Base-by-base conservation (phyloP, 2,888 invertebrate genomes). In the Laspeyria flexula region DNA sequence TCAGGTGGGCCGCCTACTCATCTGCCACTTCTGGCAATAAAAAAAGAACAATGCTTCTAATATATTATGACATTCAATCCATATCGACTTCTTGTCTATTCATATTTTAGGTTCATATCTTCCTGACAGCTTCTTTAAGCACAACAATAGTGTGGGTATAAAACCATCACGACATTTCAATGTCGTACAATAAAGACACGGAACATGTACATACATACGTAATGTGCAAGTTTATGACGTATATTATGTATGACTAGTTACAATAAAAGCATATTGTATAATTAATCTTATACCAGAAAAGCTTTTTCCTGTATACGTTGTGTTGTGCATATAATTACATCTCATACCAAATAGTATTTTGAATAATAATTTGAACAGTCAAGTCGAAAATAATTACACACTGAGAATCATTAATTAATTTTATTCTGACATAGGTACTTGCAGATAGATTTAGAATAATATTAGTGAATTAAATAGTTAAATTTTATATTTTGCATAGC, bases 101-200 rank as follows among this genome's bases (percentile, higher is more conserved):
- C 30, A 45, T 39, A 45, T 30, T 31, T 13, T 34, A 23, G 25
- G 33, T 42, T 31, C 31, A 12, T 27, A 5, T 31, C 16, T 31
- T 13, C 13, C 45, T 43, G 15, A 35, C 33, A 45, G 12, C 9
- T 40, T 7, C 7, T 38, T 51, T 58, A 40, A 55, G 35, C 27
- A 34, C 23, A 21, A 16, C 34, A 6, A 10, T 15, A 39, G 29
- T 55, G 60, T 60, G 52, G 52, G 54, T 25, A 55, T 49, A 47
- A 37, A 59, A 52, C 56, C 60, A 65, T 67, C 60, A 59, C 59
- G 59, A 67, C 38, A 47, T 49, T 53, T 73, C 73, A 72, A 73
- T 71, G 72, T 57, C 73, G 39, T 23, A 16, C 39, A 43, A 42
- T 51, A 70, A 65, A 62, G 60, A 65, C 65, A 69, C 68, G 72